Base-by-base conservation (phyloP, 2,113 vertebrate genomes). In the Monopterus albus region DNA sequence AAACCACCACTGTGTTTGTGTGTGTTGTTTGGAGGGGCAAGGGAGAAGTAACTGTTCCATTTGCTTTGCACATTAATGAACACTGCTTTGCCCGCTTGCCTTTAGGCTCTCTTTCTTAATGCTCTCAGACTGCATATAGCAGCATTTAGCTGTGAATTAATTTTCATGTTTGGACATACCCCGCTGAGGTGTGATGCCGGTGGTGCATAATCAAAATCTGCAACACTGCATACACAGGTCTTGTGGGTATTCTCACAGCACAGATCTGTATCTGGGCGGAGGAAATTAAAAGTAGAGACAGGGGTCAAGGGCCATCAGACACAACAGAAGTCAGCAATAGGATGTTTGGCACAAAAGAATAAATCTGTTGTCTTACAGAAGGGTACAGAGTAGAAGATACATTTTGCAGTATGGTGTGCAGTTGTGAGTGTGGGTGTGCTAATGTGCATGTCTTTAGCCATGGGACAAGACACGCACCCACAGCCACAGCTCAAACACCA, bases 91-190 rank as follows among this genome's bases (percentile, higher is more conserved):
- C 50, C 79, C 71, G 65, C 49, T 51, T 91, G 89, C 85, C 88
- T 91, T 82, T 72, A 87, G 88, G 88, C 88, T 88, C 67, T 71
- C 26, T 73, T 61, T 60, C 78, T 72, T 84, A 87, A 89, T 77
- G 65, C 76, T 85, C 70, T 81, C 47, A 7, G 72, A 78, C 88
- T 87, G 88, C 85, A 91, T 90, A 91, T 87, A 91, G 89, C 88
- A 91, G 87, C 84, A 91, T 93, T 93, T 93, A 92, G 78, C 89
- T 86, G 85, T 81, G 88, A 92, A 93, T 93, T 91, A 80, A 93
- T 93, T 92, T 94, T 91, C 89, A 84, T 88, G 90, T 93, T 92
- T 91, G 86, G 86, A 91, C 88, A 83, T 85, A 89, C 84, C 92
- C 92, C 88, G 91, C 93, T 93, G 93, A 85, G 92, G 89, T 87